A percentile compares a stretch with the other conserved stretches of the same genome.
phyloP scores from a whole-genome alignment of 2,113 vertebrate genomes.

The Paramormyrops kingsleyae region DNA sequence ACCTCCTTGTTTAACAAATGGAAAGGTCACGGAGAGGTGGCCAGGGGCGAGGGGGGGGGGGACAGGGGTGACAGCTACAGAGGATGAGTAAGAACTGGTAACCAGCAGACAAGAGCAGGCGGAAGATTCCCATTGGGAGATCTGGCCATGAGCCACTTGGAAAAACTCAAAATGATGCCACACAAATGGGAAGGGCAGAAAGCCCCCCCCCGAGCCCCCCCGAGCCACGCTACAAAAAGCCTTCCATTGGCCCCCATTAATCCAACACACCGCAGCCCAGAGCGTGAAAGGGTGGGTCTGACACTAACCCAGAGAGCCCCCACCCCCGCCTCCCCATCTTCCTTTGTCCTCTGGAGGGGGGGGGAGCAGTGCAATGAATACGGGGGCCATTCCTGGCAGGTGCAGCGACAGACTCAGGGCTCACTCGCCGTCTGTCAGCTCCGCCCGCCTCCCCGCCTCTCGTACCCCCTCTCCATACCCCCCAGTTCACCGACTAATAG shows the following conservation, averaged over 20 bases:
- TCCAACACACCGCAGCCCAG: constrained; percentile 46
- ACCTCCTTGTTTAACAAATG: constrained; percentile 48
- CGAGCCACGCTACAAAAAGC: constrained; percentile 47
- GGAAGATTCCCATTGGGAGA: constrained; percentile 8
- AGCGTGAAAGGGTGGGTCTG: constrained; percentile 53
- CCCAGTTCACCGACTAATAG: constrained; percentile 38
- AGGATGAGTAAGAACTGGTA: constrained; percentile 6
- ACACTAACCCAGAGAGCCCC: constrained; percentile 51
- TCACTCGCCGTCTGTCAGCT: constrained; percentile 50
- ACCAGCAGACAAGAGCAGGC: constrained; percentile 50
- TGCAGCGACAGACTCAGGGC: constrained; percentile 45
- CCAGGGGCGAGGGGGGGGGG: constrained; percentile 27
- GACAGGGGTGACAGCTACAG: constrained; percentile 26
- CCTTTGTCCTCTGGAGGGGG: neutral
- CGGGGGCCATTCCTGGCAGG: constrained; percentile 57
- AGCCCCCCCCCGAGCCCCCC: constrained; percentile 46
- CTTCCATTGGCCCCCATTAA: constrained; percentile 48
- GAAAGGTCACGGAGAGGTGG: constrained; percentile 49
- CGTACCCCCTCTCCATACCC: constrained; percentile 47
- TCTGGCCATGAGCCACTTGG: constrained; percentile 44
- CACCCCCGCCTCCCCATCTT: constrained; percentile 29
- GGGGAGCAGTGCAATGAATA: constrained; percentile 41
- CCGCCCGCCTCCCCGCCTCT: constrained; percentile 43
- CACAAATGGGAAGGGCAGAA: constrained; percentile 42
- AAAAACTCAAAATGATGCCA: constrained; percentile 55